These are phyloP conservation scores for Neoniphon sammara DNA, from an alignment of 2,797 vertebrate genomes.

Conservation along the genomic window DNA sequence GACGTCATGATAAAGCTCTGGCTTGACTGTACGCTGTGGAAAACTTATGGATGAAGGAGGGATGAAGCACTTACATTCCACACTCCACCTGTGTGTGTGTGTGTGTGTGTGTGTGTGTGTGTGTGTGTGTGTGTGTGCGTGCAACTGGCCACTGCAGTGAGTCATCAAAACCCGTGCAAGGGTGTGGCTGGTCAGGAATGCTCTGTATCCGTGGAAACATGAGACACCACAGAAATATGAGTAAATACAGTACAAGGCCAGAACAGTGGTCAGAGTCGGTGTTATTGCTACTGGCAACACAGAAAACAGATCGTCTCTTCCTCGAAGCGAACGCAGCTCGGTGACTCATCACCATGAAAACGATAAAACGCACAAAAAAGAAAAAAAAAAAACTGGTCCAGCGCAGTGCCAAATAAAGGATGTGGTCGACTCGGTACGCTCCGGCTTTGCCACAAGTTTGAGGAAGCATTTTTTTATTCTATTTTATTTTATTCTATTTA, in stretches of 20 bases:
- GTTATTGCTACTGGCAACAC: conserved; percentile 61
- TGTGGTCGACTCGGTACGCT: not conserved
- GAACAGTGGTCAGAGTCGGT: conserved; percentile 54
- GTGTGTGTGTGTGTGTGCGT: conserved; percentile 8
- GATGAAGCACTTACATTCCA: not conserved
- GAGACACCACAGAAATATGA: conserved; percentile 65
- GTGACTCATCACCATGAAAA: conserved; percentile 20
- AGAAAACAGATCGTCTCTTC: conserved; percentile 50
- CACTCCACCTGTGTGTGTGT: not conserved
- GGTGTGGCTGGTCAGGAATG: conserved; percentile 62
- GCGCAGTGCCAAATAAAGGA: conserved; percentile 4
- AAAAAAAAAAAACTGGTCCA: not conserved
- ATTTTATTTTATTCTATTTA: not conserved
- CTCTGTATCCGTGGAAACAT: conserved; percentile 60
- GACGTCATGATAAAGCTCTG: conserved; percentile 29
- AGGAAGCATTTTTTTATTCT: not conserved
- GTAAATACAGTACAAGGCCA: conserved; percentile 41
- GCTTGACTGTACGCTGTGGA: not conserved
- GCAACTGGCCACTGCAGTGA: conserved; percentile 53
- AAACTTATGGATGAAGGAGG: not conserved
- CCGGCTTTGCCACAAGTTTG: conserved; percentile 17
- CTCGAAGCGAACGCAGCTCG: conserved; percentile 43
- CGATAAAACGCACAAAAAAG: conserved; percentile 19
- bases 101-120: conserved; percentile 34
- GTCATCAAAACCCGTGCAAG: conserved; percentile 55